Conservation (phyloP, 2,888 invertebrate genomes). For the Orthosia incerta region DNA sequence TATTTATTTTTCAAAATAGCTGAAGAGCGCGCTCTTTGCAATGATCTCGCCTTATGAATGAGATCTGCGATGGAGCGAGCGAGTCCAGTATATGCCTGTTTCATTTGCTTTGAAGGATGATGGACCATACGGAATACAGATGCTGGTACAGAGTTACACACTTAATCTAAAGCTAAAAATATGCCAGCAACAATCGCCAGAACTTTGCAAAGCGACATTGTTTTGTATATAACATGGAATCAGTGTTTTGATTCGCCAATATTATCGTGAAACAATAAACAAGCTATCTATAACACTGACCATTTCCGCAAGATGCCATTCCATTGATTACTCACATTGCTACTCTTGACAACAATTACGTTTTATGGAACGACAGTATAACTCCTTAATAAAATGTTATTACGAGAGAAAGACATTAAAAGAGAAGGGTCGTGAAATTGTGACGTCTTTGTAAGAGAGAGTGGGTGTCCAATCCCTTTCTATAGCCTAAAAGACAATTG, state of each 20-base stretch:
- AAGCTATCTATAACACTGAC: neutral
- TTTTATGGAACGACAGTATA: constrained; percentile 28
- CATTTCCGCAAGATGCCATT: constrained; percentile 28
- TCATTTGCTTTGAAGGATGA: too few species aligned
- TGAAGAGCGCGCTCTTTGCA: too few species aligned
- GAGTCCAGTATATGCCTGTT: too few species aligned
- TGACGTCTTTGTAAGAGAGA: constrained; percentile 30
- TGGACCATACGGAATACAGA: too few species aligned
- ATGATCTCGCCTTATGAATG: too few species aligned
- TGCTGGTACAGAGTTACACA: too few species aligned
- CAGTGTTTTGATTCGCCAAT: constrained; percentile 20
- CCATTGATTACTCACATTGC: constrained; percentile 22
- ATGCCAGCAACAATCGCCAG: neutral
- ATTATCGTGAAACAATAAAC: constrained; percentile 19
- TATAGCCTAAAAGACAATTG: neutral
- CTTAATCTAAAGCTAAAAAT: too few species aligned
- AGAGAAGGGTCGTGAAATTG: constrained; percentile 23
- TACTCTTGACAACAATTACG: constrained; percentile 6
- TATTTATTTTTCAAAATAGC: too few species aligned
- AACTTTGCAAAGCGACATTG: too few species aligned
- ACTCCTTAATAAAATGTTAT: constrained; percentile 49
- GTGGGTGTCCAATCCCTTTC: constrained; percentile 12
- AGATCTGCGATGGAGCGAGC: too few species aligned
- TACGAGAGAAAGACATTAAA: constrained; percentile 32
- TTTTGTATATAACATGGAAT: neutral